Percentiles rank a stretch among this genome's conserved stretches.
Evolutionary conservation across 2,888 invertebrate genomes (phyloP).

Genomic region (Boloria selene): DNA sequence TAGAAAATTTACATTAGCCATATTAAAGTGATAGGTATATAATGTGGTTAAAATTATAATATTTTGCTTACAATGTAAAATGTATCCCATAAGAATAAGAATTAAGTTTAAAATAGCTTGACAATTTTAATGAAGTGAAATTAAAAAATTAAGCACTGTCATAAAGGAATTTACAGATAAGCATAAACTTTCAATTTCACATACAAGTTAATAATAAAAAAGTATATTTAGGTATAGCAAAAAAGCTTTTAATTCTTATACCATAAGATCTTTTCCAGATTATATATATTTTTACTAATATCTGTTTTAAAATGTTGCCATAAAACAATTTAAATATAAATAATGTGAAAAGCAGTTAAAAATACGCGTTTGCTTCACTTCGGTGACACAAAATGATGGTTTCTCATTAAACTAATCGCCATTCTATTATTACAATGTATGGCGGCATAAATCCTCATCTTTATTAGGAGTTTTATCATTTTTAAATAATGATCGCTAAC

Average conservation of each 20-base stretch:
- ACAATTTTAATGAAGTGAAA: conserved; percentile 14
- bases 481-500: conserved; percentile 7
- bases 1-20: too few species aligned
- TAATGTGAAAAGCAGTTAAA: conserved; percentile 21
- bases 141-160: conserved; percentile 39
- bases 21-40: not conserved
- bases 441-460: conserved; percentile 26
- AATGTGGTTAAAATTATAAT: not conserved
- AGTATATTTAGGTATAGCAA: not conserved
- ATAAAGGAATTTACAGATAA: conserved; percentile 37
- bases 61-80: not conserved
- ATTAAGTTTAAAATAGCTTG: conserved; percentile 22
- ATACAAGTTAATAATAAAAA: not conserved
- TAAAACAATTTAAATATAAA: conserved; percentile 12
- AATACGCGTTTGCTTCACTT: conserved; percentile 18
- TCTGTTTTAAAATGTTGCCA: too few species aligned
- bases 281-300: not conserved
- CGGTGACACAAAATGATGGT: conserved; percentile 27
- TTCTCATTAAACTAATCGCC: conserved; percentile 30
- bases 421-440: conserved; percentile 22
- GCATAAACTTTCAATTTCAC: conserved; percentile 37
- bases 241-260: not conserved
- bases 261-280: not conserved
- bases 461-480: conserved; percentile 3
- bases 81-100: not conserved